These are phyloP conservation scores for Electrona antarctica DNA, from an alignment of 2,113 vertebrate species.

Conservation along the genomic window DNA sequence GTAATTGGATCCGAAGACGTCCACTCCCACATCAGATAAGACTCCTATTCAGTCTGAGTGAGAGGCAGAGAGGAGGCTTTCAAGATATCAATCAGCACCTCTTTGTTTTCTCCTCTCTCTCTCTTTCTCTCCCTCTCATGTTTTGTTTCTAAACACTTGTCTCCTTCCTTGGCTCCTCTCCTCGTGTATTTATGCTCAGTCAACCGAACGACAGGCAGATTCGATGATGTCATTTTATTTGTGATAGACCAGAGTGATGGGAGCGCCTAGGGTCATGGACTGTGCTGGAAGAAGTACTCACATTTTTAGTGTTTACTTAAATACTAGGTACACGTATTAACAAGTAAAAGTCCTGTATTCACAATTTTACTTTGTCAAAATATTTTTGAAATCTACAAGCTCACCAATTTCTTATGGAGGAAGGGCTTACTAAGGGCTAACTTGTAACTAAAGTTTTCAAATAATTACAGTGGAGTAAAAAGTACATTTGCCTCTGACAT, in stretches of 20 bases:
- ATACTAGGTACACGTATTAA: too few relatives aligned
- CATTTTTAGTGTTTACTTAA: too few relatives aligned
- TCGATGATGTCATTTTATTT: constrained; percentile 47
- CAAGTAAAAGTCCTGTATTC: too few relatives aligned
- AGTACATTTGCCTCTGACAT: too few relatives aligned
- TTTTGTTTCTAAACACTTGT: too few relatives aligned
- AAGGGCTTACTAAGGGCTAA: too few relatives aligned
- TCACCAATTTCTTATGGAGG: too few relatives aligned
- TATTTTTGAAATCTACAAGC: too few relatives aligned
- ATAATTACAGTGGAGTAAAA: too few relatives aligned
- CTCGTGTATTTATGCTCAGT: background rate
- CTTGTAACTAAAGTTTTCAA: too few relatives aligned
- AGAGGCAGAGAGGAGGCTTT: background rate
- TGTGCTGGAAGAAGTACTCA: too few relatives aligned
- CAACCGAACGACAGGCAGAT: constrained; percentile 18
- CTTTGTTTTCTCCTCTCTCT: constrained; percentile 7
- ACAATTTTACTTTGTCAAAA: too few relatives aligned
- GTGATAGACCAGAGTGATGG: constrained; percentile 27
- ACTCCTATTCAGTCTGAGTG: constrained; percentile 20
- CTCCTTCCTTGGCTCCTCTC: background rate
- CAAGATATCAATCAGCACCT: constrained; percentile 47
- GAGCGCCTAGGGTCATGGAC: constrained; percentile 28
- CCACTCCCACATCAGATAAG: constrained; percentile 34
- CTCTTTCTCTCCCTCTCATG: background rate
- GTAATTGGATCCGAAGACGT: constrained; percentile 36